phyloP scores from a whole-genome alignment of 1,140 invertebrate species.

The Zaprionus nigranus region DNA sequence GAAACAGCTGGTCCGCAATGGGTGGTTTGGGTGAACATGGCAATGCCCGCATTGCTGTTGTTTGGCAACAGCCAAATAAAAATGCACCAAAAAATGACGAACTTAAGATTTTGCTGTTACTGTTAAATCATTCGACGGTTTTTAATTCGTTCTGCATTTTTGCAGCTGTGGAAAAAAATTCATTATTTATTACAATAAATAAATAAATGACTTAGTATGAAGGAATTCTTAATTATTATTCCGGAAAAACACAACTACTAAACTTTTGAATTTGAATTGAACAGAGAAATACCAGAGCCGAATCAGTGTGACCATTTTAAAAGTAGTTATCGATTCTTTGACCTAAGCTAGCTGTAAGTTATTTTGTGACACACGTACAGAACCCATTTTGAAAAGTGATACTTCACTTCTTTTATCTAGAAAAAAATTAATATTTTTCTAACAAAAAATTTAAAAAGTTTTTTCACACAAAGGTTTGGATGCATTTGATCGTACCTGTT shows the following conservation, averaged over 20 bases:
- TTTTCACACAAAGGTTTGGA: neutral
- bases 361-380: neutral
- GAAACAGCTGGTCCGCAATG: constrained; percentile 37
- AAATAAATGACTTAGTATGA: neutral
- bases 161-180: neutral
- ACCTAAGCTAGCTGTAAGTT: neutral
- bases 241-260: neutral
- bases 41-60: neutral
- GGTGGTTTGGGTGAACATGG: constrained; percentile 1
- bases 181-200: neutral
- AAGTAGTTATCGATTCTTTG: neutral
- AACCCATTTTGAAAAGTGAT: neutral
- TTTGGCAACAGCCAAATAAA: neutral
- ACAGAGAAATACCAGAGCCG: neutral
- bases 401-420: neutral
- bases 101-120: neutral
- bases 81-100: constrained; percentile 12
- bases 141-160: neutral
- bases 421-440: neutral
- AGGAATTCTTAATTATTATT: neutral
- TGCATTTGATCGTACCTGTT: neutral
- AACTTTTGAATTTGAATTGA: neutral
- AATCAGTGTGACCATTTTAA: neutral
- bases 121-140: neutral
- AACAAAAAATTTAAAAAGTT: neutral